Evolutionary conservation across 2,797 vertebrate genomes (phyloP).

Genomic region (Chelonia mydas): DNA sequence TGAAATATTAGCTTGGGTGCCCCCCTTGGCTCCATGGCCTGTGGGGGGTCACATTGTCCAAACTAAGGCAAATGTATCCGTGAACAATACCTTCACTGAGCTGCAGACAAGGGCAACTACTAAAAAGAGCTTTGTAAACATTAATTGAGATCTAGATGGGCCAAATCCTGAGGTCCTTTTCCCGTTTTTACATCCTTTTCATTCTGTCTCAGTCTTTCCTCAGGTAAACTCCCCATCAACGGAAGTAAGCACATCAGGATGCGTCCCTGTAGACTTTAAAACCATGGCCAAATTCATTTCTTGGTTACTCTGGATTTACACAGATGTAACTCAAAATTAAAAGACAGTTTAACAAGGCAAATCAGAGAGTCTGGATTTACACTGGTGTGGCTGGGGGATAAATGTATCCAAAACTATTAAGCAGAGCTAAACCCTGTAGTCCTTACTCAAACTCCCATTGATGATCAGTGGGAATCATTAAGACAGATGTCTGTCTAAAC

Average conservation of each 20-base stretch:
- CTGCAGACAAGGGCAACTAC: neutral
- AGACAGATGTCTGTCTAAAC: neutral
- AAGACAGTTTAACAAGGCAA: neutral
- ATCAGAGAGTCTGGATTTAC: neutral
- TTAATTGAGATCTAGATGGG: neutral
- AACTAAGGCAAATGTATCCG: accelerated
- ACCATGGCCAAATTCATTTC: neutral
- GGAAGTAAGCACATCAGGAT: neutral
- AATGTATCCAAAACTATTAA: neutral
- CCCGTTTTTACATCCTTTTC: neutral
- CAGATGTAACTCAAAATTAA: neutral
- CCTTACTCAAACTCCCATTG: neutral
- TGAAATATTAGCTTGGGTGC: too few species aligned
- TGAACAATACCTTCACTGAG: neutral
- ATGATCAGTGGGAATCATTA: neutral
- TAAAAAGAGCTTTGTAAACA: neutral
- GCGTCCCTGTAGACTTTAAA: neutral
- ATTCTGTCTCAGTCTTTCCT: neutral
- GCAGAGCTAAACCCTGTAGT: neutral
- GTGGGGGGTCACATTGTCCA: neutral
- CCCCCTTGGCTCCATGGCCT: too few species aligned
- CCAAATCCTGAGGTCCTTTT: neutral
- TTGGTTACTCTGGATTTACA: neutral
- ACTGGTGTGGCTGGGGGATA: neutral
- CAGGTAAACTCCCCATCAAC: neutral